phyloP scores from a whole-genome alignment of 2,888 invertebrate genomes.

The Tipula lateralis region DNA sequence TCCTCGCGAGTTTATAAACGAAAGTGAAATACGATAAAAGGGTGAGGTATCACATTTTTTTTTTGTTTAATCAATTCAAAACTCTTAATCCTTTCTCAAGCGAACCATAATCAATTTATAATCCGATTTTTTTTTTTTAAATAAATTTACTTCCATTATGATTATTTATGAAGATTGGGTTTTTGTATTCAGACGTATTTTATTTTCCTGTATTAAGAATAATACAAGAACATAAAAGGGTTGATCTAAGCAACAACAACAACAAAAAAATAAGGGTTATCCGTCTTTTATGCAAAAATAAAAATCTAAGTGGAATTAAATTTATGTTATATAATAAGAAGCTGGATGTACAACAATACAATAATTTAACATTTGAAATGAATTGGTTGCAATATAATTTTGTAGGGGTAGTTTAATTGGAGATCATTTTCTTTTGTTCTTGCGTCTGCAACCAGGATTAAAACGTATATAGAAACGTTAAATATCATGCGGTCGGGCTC shows the following conservation, averaged over 20 bases:
- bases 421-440: neutral
- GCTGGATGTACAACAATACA: neutral
- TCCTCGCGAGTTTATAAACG: neutral
- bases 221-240: constrained; percentile 1
- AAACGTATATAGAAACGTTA: neutral
- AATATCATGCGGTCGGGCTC: neutral
- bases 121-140: neutral
- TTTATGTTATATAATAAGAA: neutral
- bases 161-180: neutral
- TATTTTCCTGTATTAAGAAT: constrained; percentile 1
- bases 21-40: neutral
- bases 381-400: neutral
- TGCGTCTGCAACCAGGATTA: neutral
- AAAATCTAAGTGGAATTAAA: constrained; percentile 15
- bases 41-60: neutral
- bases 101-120: constrained; percentile 24
- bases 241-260: neutral
- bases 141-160: constrained; percentile 11
- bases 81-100: constrained; percentile 19
- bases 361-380: neutral
- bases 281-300: neutral
- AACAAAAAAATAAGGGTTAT: neutral
- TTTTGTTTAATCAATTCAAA: constrained; percentile 15
- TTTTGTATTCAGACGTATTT: neutral
- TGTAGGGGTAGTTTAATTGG: constrained; percentile 1